Evolutionary conservation across 2,113 vertebrate genomes (phyloP), one percentile per base, ranked within the genome.

Genomic region (Felis catus): DNA sequence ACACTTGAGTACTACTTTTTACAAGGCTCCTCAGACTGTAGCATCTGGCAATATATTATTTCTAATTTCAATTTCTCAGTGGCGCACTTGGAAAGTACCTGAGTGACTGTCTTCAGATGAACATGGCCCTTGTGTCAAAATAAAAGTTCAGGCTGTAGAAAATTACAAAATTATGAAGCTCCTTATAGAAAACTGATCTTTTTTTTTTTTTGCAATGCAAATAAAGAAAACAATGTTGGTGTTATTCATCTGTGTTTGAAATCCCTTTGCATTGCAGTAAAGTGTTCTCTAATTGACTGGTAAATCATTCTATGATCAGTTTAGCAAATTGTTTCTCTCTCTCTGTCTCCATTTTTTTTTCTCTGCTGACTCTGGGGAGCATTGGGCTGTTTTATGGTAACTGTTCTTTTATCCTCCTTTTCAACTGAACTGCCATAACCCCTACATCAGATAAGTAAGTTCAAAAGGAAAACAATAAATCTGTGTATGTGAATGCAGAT

Each of bases 281-380:
- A 94, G 58, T 65, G 76, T 86, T 97, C 82, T 92, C 95, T 97
- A 94, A 94, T 97, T 96, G 96, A 87, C 89, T 89, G 74, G 89
- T 84, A 96, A 97, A 96, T 92, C 63, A 97, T 74, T 78, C 55
- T 83, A 48, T 85, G 27, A 97, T 97, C 66, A 78, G 68, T 87
- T 97, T 76, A 81, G 58, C 41, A 96, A 96, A 93, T 92, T 95
- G n/a, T 89, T 93, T 92, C 87, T 66, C 73, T 83, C 19, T 76
- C 41, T 74, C 12, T 73, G 5, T 76, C 39, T 66, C 41, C n/a
- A 71, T 41, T n/a, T n/a, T 41, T 41, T 55, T 36, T n/a, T 25
- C 39, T 55, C 45, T 23, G 74, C 45, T 6, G 12, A 93, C 70
- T 71, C 19, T 21, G 5, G 31, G 53, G 94, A 73, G 21, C 2